Conservation (phyloP, 2,888 invertebrate species). For the Pomacea canaliculata region DNA sequence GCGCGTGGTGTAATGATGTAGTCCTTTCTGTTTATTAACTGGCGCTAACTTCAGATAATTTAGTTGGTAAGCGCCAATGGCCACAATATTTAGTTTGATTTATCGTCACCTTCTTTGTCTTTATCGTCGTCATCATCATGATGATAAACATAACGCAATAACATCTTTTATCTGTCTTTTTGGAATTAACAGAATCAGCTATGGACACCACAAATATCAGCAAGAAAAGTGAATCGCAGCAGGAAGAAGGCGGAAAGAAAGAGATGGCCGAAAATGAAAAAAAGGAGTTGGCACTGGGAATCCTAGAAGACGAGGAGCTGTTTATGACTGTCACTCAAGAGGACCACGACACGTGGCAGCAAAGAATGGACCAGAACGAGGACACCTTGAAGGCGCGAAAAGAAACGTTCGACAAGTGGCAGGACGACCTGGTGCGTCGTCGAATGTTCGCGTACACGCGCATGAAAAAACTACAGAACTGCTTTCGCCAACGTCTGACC, state of each 20-base stretch:
- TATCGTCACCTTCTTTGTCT: too few relatives aligned
- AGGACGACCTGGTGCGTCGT: constrained; percentile 15
- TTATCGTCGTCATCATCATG: too few relatives aligned
- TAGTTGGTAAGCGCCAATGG: too few relatives aligned
- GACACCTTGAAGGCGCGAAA: neutral
- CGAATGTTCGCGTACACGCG: constrained; percentile 25
- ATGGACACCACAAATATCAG: neutral
- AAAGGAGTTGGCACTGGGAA: neutral
- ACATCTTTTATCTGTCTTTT: neutral
- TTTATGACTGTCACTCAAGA: constrained; percentile 17
- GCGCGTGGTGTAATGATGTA: too few relatives aligned
- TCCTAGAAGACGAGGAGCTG: constrained; percentile 19
- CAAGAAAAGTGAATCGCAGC: neutral
- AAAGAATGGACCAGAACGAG: constrained; percentile 13
- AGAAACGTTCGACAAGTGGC: constrained; percentile 19
- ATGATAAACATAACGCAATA: too few relatives aligned
- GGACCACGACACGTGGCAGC: constrained; percentile 12
- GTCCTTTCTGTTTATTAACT: too few relatives aligned
- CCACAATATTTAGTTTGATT: too few relatives aligned
- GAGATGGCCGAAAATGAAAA: neutral
- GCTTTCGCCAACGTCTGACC: neutral
- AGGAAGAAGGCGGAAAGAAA: neutral
- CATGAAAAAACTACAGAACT: constrained; percentile 11
- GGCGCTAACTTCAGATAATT: too few relatives aligned
- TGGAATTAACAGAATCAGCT: neutral